Evolutionary conservation across 2,888 invertebrate species (phyloP), one percentile per base, ranked within the genome.

Genomic region (Nymphalis urticae): DNA sequence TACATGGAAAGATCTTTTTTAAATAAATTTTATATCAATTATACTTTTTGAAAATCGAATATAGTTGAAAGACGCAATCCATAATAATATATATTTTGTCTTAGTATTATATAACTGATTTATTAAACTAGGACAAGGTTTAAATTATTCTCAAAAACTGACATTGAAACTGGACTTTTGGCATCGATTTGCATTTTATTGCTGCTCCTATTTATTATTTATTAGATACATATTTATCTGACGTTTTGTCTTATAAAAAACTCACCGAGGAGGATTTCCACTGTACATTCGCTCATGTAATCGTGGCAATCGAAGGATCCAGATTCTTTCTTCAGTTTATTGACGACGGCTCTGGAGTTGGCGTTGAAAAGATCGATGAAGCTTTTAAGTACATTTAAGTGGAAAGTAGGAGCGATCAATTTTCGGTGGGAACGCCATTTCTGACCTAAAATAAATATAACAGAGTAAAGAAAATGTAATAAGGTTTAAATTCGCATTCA

Each of bases 401-500:
- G 97, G 95, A 97, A 97, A 73, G 97, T 97, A 59, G 97, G 97
- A 13, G 97, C 97, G 76, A 97, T 97, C 76, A 97, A 90, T 90
- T 97, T 97, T 77, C 97, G 95, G 85, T 97, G 97, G 24, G 96
- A 94, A 63, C 96, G 94, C 97, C 97, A 97, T 94, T 96, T 97
- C 78, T 95, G 95, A 81, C 96, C 96, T 96, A 62, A 62, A 74
- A 68, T 56, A 32, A 63, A 70, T 60, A 54, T 16, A 51, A 17
- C 56, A 36, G 21, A 32, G 6, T 69, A 8, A 62, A 53, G 56
- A 62, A 50, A 36, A 62, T 13, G 66, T 24, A 64, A 66, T 65
- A 42, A 42, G 42, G 64, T 69, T 63, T 54, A 59, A 56, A 64
- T 53, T 48, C 36, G 65, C 56, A 32, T 68, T 54, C n/a, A 48